phyloP scores from a whole-genome alignment of 2,797 vertebrate genomes.

The Sebastes wilsoni region DNA sequence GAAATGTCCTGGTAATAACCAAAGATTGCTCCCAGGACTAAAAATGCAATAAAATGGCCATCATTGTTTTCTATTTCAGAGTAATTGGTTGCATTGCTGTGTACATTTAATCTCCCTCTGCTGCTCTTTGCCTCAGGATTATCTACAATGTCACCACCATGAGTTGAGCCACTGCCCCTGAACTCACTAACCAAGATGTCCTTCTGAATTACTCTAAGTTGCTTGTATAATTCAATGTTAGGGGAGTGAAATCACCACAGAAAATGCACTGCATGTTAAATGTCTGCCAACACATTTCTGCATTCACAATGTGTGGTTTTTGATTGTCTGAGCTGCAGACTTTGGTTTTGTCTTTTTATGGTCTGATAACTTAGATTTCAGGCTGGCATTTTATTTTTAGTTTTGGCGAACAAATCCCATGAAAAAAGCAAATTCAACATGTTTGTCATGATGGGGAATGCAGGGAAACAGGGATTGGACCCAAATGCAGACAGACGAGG shows the following conservation, averaged over 20 bases:
- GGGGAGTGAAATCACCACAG: neutral
- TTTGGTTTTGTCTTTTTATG: neutral
- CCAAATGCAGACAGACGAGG: neutral
- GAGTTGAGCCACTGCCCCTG: constrained; percentile 30
- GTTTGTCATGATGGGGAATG: neutral
- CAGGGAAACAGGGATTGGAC: neutral
- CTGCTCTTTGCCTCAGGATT: constrained; percentile 45
- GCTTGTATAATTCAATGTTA: neutral
- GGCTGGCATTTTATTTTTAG: neutral
- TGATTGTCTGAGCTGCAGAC: neutral
- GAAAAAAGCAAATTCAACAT: neutral
- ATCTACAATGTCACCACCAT: constrained; percentile 41
- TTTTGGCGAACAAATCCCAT: neutral
- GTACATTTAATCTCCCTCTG: constrained; percentile 45
- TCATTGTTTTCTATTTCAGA: constrained; percentile 56
- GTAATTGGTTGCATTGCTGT: constrained; percentile 49
- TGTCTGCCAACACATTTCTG: neutral
- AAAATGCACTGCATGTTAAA: constrained; percentile 15
- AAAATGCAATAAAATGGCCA: constrained; percentile 55
- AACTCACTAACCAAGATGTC: constrained; percentile 38
- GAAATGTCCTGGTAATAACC: constrained; percentile 52
- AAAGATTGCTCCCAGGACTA: constrained; percentile 41
- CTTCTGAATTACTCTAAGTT: constrained; percentile 9
- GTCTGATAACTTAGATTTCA: neutral
- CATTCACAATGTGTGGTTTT: neutral